Conservation (phyloP, 2,113 vertebrate species). For the Protomyctophum bolini region DNA sequence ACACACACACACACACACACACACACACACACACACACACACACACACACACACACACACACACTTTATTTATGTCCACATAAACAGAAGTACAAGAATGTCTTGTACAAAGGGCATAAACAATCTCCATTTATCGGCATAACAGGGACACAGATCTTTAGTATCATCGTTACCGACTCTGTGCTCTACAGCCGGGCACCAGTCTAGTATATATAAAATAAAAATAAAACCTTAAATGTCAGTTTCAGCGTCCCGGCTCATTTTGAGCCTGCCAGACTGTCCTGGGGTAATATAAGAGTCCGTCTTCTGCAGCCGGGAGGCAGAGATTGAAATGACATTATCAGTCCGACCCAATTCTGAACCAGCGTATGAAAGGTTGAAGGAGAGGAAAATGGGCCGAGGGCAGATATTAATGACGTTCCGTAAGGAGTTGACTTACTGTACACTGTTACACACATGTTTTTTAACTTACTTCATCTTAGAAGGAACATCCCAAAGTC, state of each 20-base stretch:
- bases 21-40: background rate
- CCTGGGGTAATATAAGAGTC: background rate
- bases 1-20: constrained; percentile 1
- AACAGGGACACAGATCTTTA: too few relatives aligned
- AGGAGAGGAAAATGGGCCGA: constrained; percentile 17
- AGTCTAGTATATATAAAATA: too few relatives aligned
- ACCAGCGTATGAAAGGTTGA: constrained; percentile 20
- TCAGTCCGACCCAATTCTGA: background rate
- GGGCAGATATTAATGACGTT: constrained; percentile 44
- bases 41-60: background rate
- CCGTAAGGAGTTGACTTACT: constrained; percentile 45
- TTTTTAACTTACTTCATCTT: constrained; percentile 26
- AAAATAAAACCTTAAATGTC: too few relatives aligned
- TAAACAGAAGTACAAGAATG: too few relatives aligned
- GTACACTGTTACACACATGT: constrained; percentile 43
- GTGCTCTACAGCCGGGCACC: too few relatives aligned
- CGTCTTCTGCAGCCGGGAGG: background rate
- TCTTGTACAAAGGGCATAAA: too few relatives aligned
- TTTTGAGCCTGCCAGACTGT: background rate
- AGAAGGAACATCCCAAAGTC: constrained; percentile 45
- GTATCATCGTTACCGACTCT: too few relatives aligned
- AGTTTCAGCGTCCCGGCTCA: too few relatives aligned
- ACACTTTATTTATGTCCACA: background rate
- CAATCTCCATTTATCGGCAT: too few relatives aligned
- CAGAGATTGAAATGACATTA: constrained; percentile 2